Conservation (phyloP, 2,888 invertebrate species). For the Lamellibrachia columna region DNA sequence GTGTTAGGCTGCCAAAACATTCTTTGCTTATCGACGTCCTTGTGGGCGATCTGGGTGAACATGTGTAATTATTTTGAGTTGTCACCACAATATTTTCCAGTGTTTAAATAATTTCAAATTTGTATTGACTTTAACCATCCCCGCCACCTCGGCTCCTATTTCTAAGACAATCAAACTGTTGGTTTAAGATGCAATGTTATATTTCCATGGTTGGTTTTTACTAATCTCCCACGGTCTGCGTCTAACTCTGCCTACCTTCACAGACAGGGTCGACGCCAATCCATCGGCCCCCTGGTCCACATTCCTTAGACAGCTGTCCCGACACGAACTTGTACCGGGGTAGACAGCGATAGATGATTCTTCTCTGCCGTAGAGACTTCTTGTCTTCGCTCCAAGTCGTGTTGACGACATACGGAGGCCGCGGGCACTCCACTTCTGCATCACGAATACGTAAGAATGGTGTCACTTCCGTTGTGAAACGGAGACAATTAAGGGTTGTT, state of each 20-base stretch:
- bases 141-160: too few relatives aligned
- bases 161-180: too few relatives aligned
- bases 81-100: too few relatives aligned
- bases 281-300: background rate
- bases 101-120: too few relatives aligned
- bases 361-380: background rate
- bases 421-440: background rate
- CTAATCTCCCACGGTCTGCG: background rate
- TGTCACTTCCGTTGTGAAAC: background rate
- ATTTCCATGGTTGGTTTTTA: background rate
- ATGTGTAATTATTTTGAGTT: too few relatives aligned
- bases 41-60: too few relatives aligned
- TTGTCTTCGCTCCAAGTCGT: background rate
- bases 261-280: background rate
- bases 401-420: background rate
- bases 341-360: background rate
- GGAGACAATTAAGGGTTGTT: background rate
- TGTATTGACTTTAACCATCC: too few relatives aligned
- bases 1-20: too few relatives aligned
- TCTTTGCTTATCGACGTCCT: too few relatives aligned
- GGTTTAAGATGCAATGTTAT: too few relatives aligned
- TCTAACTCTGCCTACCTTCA: background rate
- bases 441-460: background rate
- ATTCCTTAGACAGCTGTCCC: background rate
- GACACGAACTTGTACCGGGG: background rate